Base-by-base conservation (phyloP, 1,140 invertebrate species). In the Papilio polytes region DNA sequence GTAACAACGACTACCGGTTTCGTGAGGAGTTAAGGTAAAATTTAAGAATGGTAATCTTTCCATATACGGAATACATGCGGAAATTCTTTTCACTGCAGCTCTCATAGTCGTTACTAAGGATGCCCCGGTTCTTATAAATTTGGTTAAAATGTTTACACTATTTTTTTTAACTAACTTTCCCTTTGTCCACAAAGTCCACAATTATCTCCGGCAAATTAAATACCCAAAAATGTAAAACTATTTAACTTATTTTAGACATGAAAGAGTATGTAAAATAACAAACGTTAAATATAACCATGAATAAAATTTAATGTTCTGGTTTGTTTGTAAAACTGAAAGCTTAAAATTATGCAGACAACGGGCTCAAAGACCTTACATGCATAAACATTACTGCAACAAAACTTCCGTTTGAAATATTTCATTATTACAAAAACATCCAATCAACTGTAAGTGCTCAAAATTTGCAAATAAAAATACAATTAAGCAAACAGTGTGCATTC, bases 1-100 rank as follows among this genome's bases (percentile, higher is more conserved):
- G 81, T 22, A 79, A 78, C 72, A 82, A 51, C 74, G 70, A 48
- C 46, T 76, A 76, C 74, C 74, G 44, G 74, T 76, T 76, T 76
- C 46, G 56, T 79, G 70, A 51, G 31, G 72, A 74, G 10, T 73
- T 70, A 59, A 48, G 66, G 76, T 46, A 80, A 66, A 80, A 53
- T 31, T 76, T 66, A 46, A 22, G 41, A 53, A 41, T 53, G 36
- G 56, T 76, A 22, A 76, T 76, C 22, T 26, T 7, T 31, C 46
- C 46, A 76, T 76, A 76, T 22, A 20, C 1, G 44, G 44, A 20
- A 7, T 74, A 48, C 51, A 74, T 2, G 41, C 73, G 46, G 74
- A 76, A 76, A 51, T 26, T 15, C n/a, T 20, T 51, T 9, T 46
- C 41, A 46, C 4, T 70, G 22, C n/a, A 20, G 53, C 48, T n/a